Evolutionary conservation across 2,888 invertebrate genomes (phyloP).

Genomic region (Callyntrura sp.): DNA sequence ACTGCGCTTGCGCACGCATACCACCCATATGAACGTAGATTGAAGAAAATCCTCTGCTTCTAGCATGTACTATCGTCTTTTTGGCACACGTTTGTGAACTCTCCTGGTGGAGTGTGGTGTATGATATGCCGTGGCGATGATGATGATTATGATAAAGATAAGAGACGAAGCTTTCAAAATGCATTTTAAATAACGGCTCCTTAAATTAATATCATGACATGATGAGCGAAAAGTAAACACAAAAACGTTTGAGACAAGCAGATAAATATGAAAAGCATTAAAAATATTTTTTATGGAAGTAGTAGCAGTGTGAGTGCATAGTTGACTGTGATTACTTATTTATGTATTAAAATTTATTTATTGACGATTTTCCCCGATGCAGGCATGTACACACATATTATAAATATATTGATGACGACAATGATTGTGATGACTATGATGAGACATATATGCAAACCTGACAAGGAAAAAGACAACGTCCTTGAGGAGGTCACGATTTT

Average conservation of each 20-base stretch:
- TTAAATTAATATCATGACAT: constrained; percentile 40
- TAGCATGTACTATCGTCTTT: constrained; percentile 44
- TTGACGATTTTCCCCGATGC: constrained; percentile 11
- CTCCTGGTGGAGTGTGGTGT: constrained; percentile 45
- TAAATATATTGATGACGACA: neutral
- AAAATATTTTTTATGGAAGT: constrained; percentile 35
- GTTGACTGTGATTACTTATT: constrained; percentile 42
- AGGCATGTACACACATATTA: neutral
- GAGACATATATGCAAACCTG: constrained; percentile 27
- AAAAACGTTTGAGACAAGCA: neutral
- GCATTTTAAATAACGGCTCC: constrained; percentile 71
- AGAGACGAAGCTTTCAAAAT: constrained; percentile 62
- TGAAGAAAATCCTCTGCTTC: neutral
- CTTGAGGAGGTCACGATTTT: constrained; percentile 84
- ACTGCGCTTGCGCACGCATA: constrained; percentile 32
- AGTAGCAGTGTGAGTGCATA: constrained; percentile 61
- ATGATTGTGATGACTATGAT: constrained; percentile 20
- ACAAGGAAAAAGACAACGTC: constrained; percentile 81
- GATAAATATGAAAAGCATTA: neutral
- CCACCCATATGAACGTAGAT: too few relatives aligned
- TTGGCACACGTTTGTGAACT: constrained; percentile 75
- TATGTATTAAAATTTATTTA: constrained; percentile 17
- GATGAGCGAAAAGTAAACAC: neutral
- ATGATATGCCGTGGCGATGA: constrained; percentile 28
- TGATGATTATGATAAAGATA: constrained; percentile 31